Conservation (phyloP, 64 coral and sea anemone genomes). For the Catalaphyllia jardinei region DNA sequence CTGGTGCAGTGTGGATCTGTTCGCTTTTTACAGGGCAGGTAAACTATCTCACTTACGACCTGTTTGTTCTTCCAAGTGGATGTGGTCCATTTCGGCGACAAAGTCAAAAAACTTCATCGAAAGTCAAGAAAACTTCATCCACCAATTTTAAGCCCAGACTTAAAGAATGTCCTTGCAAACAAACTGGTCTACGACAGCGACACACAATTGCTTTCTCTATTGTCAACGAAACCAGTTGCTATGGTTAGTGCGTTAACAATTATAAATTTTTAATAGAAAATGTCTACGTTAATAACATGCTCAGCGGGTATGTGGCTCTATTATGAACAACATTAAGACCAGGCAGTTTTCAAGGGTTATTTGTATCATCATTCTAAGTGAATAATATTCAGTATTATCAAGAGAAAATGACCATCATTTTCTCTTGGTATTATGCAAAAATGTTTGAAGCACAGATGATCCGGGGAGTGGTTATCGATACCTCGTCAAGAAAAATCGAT, state of each 20-base stretch:
- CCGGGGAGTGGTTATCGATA: not conserved
- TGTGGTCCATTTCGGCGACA: not conserved
- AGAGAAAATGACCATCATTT: too few relatives aligned
- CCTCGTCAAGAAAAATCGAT: too few relatives aligned
- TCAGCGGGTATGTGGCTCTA: not conserved
- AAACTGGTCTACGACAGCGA: not conserved
- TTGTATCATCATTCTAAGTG: not conserved
- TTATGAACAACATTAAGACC: not conserved
- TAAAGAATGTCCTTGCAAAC: not conserved
- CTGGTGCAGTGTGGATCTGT: not conserved
- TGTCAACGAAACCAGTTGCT: constrained; percentile 14
- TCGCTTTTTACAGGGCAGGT: not conserved
- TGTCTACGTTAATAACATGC: constrained; percentile 5
- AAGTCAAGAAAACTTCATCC: not conserved
- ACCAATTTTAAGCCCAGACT: not conserved
- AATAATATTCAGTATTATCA: not conserved
- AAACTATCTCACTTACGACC: not conserved
- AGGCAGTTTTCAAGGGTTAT: not conserved
- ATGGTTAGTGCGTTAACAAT: constrained; percentile 6
- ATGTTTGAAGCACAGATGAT: not conserved
- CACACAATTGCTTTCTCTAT: not conserved
- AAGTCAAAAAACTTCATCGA: too few relatives aligned
- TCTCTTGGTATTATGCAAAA: not conserved
- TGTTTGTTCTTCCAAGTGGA: not conserved
- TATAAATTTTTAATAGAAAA: constrained; percentile 40